Base-by-base conservation (phyloP, 2,797 vertebrate genomes). In the Rhincodon typus region DNA sequence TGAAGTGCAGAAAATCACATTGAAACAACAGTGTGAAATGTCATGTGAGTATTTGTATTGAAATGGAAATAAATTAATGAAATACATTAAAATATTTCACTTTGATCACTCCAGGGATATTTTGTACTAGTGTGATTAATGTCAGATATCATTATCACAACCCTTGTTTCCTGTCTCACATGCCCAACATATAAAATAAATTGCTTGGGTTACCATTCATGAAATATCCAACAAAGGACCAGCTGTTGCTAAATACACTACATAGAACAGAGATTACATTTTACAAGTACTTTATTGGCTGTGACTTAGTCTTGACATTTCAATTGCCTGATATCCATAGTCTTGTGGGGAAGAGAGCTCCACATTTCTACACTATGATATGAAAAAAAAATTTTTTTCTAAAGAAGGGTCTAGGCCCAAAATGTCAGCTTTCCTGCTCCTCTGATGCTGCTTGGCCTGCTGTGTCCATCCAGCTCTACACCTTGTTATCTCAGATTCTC, bases 21-120 rank as follows among this genome's bases (percentile, higher is more conserved):
- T 57, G 46, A 53, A 77, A 50, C 69, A 15, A 6, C 46, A 15
- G 42, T 50, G 27, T 70, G 74, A 13, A n/a, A 19, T 17, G 46
- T 34, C 70, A 53, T 95, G 69, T 3, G 57, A 13, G 53, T 7
- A 53, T 15, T 34, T 50, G 46, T 30, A 53, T 53, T 95, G 69
- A 95, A 74, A 93, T 93, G n/a, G 27, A 30, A 30, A 77, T 15
- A 95, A 77, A 8, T 94, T 46, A 77, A 57, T 77, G 70, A 95
- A 53, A 4, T 95, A 46, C 30, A 77, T 77, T 77, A 34, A 95
- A 50, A 95, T n/a, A 57, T 70, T n/a, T 77, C 27, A 74, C 4
- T 34, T 25, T 77, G 34, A 95, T 74, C 27, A 72, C 69, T 77
- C 25, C 69, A 42, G 50, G 46, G 94, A 95, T 53, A 42, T 23